Evolutionary conservation across 1,140 invertebrate species (phyloP).

Genomic region (Leptoteleia sp.): DNA sequence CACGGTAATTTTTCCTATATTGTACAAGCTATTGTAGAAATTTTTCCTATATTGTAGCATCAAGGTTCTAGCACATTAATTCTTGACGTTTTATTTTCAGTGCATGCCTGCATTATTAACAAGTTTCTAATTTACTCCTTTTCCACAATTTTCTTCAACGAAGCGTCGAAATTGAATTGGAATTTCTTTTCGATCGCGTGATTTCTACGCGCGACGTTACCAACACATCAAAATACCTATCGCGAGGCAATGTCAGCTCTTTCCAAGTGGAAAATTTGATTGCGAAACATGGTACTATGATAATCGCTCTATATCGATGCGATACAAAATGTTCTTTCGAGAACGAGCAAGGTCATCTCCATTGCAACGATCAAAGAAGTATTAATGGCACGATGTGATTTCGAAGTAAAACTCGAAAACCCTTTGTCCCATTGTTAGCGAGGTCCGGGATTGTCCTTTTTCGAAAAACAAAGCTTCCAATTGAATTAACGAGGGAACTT

Average conservation of each 20-base stretch:
- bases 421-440: background rate
- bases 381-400: constrained; percentile 19
- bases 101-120: too few species aligned
- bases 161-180: background rate
- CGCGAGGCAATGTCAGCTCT: constrained; percentile 20
- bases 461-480: background rate
- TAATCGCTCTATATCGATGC: constrained; percentile 1
- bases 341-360: constrained; percentile 17
- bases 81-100: too few species aligned
- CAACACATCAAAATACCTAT: constrained; percentile 28
- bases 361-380: constrained; percentile 23
- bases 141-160: too few species aligned
- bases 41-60: too few species aligned
- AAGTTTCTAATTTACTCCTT: too few species aligned
- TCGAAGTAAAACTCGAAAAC: constrained; percentile 7
- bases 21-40: too few species aligned
- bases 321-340: constrained; percentile 31
- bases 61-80: too few species aligned
- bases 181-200: constrained; percentile 12
- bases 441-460: background rate
- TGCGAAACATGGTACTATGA: constrained; percentile 29
- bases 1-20: too few species aligned
- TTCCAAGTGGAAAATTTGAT: constrained; percentile 48
- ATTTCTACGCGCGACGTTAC: constrained; percentile 5
- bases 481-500: background rate